Conservation (phyloP, 1,140 invertebrate genomes). For the Lethocerus indicus region DNA sequence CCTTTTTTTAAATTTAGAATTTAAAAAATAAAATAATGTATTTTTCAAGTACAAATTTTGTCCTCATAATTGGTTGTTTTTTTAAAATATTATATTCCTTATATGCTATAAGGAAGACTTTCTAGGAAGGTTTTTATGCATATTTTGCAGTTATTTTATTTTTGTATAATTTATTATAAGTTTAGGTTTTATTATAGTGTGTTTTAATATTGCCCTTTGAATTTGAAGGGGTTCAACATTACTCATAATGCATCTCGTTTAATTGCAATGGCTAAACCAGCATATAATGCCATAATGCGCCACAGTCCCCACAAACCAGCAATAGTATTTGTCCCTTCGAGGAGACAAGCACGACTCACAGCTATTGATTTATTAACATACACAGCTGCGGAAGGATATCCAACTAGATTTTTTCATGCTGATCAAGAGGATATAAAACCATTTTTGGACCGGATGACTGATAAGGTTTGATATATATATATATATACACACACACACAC, state of each 20-base stretch:
- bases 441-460: slow-evolving; percentile 70
- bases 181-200: too few species aligned
- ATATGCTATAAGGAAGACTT: too few species aligned
- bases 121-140: too few species aligned
- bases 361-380: slow-evolving; percentile 92
- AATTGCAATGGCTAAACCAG: slow-evolving; percentile 93
- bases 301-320: slow-evolving; percentile 78
- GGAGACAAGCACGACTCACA: slow-evolving; percentile 82
- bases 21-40: too few species aligned
- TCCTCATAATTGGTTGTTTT: too few species aligned
- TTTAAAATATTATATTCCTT: too few species aligned
- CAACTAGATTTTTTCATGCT: slow-evolving; percentile 75
- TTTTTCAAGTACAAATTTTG: too few species aligned
- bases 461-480: too few species aligned
- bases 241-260: slow-evolving; percentile 91
- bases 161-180: too few species aligned
- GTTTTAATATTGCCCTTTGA: too few species aligned
- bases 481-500: slow-evolving; percentile 17
- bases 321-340: slow-evolving; percentile 91
- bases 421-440: slow-evolving; percentile 72
- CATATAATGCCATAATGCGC: slow-evolving; percentile 84
- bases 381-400: slow-evolving; percentile 70
- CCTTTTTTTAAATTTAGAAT: too few species aligned
- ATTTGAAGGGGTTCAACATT: slow-evolving; percentile 94
- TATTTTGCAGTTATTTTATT: too few species aligned